Conservation (phyloP, 1,140 invertebrate genomes). For the Lucilia cuprina region DNA sequence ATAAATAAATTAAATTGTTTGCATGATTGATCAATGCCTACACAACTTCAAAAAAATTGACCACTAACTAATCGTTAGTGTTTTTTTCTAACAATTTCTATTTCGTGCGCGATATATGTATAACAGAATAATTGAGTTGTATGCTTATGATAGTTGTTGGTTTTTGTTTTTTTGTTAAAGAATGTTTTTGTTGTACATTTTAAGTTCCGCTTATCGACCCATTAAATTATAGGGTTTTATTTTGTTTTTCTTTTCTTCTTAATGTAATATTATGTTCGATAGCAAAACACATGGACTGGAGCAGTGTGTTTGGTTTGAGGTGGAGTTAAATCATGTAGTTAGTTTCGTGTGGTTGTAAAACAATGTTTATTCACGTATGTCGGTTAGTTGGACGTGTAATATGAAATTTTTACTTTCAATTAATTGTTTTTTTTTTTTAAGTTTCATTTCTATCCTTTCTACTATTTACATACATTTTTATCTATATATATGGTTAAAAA, state of each 20-base stretch:
- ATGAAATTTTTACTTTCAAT: too few species aligned
- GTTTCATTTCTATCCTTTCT: not conserved
- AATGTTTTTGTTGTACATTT: not conserved
- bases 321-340: too few species aligned
- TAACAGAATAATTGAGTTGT: not conserved
- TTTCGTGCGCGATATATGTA: not conserved
- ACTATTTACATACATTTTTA: not conserved
- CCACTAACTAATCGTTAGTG: not conserved
- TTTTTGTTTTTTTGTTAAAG: not conserved
- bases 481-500: not conserved
- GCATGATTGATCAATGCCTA: constrained; percentile 14
- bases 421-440: not conserved
- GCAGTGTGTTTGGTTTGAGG: too few species aligned
- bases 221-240: constrained; percentile 9
- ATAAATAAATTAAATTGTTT: not conserved
- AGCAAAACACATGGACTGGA: too few species aligned
- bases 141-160: not conserved
- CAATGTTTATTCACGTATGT: too few species aligned
- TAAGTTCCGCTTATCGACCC: not conserved
- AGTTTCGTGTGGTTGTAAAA: too few species aligned
- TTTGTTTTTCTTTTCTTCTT: not conserved
- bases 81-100: not conserved
- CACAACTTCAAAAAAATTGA: not conserved
- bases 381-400: too few species aligned
- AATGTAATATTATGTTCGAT: too few species aligned